Evolutionary conservation across 2,888 invertebrate genomes (phyloP), one percentile per base, ranked within the genome.

Genomic region (Gastracanthus pulcherrimus): DNA sequence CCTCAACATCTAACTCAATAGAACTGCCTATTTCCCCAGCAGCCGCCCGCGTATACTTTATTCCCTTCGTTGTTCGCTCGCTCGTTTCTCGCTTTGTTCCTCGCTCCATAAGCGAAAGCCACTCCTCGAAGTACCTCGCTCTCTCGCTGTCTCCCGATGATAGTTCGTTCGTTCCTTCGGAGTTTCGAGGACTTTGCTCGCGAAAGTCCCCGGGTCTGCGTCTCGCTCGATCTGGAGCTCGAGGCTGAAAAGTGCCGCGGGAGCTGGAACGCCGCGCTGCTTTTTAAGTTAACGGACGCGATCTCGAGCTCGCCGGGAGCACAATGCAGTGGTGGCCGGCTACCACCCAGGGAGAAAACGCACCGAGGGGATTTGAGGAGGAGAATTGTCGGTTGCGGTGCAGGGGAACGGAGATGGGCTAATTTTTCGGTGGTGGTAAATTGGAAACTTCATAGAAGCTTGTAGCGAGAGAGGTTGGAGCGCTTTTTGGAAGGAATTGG

Each of bases 131-230:
- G 19, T 29, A 55, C 38, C 23, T 16, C 31, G 23, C 51, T 29
- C 13, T 58, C n/a, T 58, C 31, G 13, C 31, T 41, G 7, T 38
- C 55, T 31, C 31, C 11, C 45, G 58, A 76, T 66, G 60, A 69
- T 74, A 77, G 81, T 81, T 76, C 19, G 55, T 34, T 7, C 36
- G 62, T n/a, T 34, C 38, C 26, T 45, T 41, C 34, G 23, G 67
- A 81, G 81, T 81, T 78, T 75, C 62, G 31, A 77, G 60, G 77
- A 64, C 74, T 74, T 69, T 62, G 62, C 55, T 16, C 41, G 23
- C 13, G 7, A 31, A 34, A 64, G n/a, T n/a, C 34, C 3, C n/a
- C 51, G 70, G 19, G 26, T 64, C 23, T 5, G n/a, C 31, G 11
- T 34, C 62, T 62, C 62, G n/a, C 2, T 3, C 13, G 62, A 62